Evolutionary conservation across 37 sponge, comb jelly and placozoan species (phyloP).

Genomic region (Hexactinellida sp.): DNA sequence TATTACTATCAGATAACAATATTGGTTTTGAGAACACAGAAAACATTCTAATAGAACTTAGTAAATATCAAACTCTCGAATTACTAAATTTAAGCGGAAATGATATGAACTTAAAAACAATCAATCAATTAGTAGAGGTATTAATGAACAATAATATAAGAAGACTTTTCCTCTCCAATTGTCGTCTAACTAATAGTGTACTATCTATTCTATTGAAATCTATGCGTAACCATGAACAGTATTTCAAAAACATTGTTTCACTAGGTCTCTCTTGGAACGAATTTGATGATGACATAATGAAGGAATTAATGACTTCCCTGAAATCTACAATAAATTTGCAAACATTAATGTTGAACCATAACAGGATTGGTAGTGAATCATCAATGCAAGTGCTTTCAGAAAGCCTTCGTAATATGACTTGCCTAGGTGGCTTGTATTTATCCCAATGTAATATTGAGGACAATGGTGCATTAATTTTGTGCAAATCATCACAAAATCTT

Average conservation of each 20-base stretch:
- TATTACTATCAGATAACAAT: not conserved
- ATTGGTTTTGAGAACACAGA: not conserved
- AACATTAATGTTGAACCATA: not conserved
- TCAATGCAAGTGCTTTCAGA: not conserved
- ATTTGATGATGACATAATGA: not conserved
- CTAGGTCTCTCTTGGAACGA: not conserved
- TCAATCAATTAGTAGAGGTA: not conserved
- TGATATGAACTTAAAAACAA: not conserved
- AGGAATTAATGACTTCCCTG: not conserved
- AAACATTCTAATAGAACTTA: not conserved
- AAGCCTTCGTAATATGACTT: not conserved
- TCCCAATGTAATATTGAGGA: not conserved
- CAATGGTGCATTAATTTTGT: not conserved
- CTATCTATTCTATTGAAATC: not conserved
- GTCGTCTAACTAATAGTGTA: not conserved
- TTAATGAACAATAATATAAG: not conserved
- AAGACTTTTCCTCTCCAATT: not conserved
- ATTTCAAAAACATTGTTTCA: not conserved
- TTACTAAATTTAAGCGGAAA: not conserved
- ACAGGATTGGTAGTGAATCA: not conserved
- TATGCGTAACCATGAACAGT: not conserved
- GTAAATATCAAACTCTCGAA: not conserved
- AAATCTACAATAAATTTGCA: not conserved
- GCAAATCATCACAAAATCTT: not conserved
- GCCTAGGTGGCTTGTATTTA: not conserved